These are phyloP conservation scores for Eulacestoma nigropectus DNA, from an alignment of 2,113 vertebrate species.

Conservation along the genomic window DNA sequence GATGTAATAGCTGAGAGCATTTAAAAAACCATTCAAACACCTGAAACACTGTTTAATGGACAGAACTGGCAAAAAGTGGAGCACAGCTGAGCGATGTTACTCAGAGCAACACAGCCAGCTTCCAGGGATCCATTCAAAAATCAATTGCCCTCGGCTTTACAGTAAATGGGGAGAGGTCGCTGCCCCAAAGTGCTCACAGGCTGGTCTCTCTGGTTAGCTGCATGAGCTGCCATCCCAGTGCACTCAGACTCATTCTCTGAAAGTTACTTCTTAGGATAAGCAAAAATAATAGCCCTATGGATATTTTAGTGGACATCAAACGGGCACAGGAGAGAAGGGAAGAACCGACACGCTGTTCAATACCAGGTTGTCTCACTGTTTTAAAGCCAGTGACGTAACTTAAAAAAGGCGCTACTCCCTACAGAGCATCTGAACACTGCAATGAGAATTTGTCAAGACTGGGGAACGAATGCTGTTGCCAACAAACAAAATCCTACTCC, in stretches of 20 bases:
- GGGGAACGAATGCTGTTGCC: background rate
- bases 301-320: background rate
- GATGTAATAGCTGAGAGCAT: background rate
- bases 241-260: background rate
- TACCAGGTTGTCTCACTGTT: background rate
- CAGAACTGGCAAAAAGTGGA: background rate
- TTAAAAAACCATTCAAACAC: background rate
- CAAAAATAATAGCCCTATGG: background rate
- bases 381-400: background rate
- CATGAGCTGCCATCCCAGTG: background rate
- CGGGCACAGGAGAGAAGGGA: background rate
- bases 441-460: background rate
- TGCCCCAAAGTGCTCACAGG: conserved; percentile 1
- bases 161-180: background rate
- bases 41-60: background rate
- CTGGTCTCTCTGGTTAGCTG: background rate
- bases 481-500: background rate
- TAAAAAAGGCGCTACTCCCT: background rate
- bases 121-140: conserved; percentile 8
- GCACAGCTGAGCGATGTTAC: background rate
- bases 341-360: rapidly evolving
- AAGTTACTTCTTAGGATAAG: background rate
- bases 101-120: background rate
- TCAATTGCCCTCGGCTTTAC: background rate
- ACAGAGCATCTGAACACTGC: rapidly evolving